These are phyloP conservation scores for Anguilla megastoma DNA, from an alignment of 2,797 vertebrate species.

Conservation along the genomic window DNA sequence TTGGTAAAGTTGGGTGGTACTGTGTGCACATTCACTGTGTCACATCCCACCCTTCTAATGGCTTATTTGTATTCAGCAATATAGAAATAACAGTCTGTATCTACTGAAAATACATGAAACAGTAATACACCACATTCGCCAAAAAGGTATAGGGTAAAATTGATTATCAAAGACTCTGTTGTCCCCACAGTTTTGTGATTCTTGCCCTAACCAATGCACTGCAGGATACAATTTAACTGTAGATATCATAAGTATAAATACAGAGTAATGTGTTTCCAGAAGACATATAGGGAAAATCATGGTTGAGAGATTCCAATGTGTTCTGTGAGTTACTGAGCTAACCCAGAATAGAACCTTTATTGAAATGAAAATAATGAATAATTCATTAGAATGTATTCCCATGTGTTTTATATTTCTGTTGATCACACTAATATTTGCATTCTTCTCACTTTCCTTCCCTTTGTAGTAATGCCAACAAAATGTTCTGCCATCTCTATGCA, in stretches of 20 bases:
- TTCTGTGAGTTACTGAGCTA: neutral
- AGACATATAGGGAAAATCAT: neutral
- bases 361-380: constrained; percentile 12
- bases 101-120: neutral
- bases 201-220: neutral
- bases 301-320: neutral
- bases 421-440: neutral
- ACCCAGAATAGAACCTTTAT: constrained; percentile 6
- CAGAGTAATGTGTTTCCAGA: neutral
- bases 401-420: neutral
- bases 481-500: neutral
- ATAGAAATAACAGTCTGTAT: neutral
- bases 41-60: neutral
- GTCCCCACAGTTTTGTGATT: neutral
- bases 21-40: neutral
- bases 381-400: neutral
- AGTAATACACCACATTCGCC: neutral
- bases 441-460: neutral
- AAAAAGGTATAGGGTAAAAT: neutral
- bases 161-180: neutral
- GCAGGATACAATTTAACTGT: neutral
- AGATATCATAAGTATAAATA: neutral
- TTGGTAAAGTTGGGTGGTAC: neutral
- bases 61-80: neutral
- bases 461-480: constrained; percentile 3